Conservation (phyloP, 1,140 invertebrate species). For the Mesaphorura yosii region DNA sequence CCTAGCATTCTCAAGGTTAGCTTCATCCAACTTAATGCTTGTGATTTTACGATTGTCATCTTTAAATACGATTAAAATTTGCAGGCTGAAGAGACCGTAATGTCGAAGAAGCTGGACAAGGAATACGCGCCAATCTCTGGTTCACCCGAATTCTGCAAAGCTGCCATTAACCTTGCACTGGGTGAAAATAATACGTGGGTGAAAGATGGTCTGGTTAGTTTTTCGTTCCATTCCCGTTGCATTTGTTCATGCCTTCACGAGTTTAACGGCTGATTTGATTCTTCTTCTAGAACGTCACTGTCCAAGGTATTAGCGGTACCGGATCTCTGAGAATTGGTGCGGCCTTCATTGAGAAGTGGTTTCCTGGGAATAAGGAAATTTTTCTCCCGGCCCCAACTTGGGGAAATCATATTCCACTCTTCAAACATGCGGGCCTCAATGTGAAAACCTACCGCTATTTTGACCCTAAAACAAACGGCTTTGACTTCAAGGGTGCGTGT, state of each 20-base stretch:
- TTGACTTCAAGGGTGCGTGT: constrained; percentile 81
- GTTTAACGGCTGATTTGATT: too few relatives aligned
- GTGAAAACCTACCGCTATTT: constrained; percentile 93
- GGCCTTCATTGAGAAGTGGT: constrained; percentile 78
- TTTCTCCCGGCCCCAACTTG: constrained; percentile 93
- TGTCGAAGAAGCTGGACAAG: constrained; percentile 68
- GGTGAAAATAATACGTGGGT: constrained; percentile 66
- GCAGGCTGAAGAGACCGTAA: constrained; percentile 66
- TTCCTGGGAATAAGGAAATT: constrained; percentile 69
- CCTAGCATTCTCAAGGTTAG: constrained; percentile 72
- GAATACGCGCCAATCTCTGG: constrained; percentile 94
- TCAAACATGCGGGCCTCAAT: constrained; percentile 74
- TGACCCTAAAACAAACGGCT: constrained; percentile 86
- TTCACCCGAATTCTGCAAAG: constrained; percentile 62
- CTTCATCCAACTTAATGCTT: not conserved
- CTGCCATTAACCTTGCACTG: constrained; percentile 75
- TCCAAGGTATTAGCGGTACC: constrained; percentile 91
- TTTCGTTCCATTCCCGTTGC: not conserved
- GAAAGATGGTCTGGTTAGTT: constrained; percentile 59
- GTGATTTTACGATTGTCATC: not conserved
- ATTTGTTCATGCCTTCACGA: constrained; percentile 6
- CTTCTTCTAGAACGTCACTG: constrained; percentile 53
- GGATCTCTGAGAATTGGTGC: constrained; percentile 88
- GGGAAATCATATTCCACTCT: constrained; percentile 94
- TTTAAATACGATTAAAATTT: not conserved